phyloP scores from a whole-genome alignment of 2,113 vertebrate genomes.

The Semnornis frantzii region DNA sequence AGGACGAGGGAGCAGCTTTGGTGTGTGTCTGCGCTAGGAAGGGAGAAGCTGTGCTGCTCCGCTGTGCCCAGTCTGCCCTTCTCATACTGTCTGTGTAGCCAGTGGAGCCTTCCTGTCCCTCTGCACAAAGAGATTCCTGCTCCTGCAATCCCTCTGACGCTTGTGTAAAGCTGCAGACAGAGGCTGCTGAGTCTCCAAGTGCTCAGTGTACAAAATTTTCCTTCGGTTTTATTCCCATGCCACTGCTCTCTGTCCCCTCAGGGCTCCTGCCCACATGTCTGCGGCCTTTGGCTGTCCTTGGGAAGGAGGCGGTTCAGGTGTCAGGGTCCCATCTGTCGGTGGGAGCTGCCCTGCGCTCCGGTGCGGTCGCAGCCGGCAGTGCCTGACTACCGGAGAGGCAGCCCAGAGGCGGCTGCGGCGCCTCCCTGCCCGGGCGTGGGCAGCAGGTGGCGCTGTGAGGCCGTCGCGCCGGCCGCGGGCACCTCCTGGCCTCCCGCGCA shows the following conservation, averaged over 20 bases:
- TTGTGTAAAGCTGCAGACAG: not conserved
- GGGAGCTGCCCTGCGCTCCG: not conserved
- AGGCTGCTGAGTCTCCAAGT: not conserved
- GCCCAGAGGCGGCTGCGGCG: not conserved
- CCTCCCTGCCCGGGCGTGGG: not conserved
- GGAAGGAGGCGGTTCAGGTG: not conserved
- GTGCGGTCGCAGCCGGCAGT: not conserved
- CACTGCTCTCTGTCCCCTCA: not conserved
- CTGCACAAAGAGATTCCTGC: not conserved
- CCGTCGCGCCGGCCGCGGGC: conserved; percentile 1
- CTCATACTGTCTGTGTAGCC: not conserved
- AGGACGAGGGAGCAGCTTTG: not conserved
- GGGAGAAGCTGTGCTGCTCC: not conserved
- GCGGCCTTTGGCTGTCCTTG: not conserved
- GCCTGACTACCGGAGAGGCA: not conserved
- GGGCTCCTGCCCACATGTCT: not conserved
- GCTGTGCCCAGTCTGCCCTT: not conserved
- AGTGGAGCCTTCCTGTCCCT: not conserved
- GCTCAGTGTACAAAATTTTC: not conserved
- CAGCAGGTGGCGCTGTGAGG: conserved; percentile 85
- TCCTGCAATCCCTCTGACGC: not conserved
- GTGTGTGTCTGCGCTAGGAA: not conserved
- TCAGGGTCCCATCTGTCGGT: not conserved
- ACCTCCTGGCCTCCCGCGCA: too few relatives aligned
- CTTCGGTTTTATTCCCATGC: not conserved